Conservation (phyloP, 1,140 invertebrate species). For the Aporrectodea caliginosa region DNA sequence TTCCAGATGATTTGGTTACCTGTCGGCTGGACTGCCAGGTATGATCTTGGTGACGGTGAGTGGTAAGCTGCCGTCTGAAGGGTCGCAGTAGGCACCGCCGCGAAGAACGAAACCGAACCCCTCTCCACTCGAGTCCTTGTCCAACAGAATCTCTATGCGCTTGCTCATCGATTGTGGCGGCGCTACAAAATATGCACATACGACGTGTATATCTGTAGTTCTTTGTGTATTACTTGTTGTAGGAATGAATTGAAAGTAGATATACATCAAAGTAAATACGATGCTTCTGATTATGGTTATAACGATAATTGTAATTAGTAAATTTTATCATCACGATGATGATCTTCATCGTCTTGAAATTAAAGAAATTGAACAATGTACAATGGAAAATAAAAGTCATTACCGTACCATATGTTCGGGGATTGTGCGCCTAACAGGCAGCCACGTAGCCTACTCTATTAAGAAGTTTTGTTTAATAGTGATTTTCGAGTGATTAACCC, state of each 20-base stretch:
- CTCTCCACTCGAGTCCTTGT: constrained; percentile 67
- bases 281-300: not conserved
- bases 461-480: too few species aligned
- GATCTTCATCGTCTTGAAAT: not conserved
- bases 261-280: not conserved
- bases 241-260: not conserved
- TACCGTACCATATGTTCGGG: too few species aligned
- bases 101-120: constrained; percentile 83
- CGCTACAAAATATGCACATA: not conserved
- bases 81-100: constrained; percentile 60
- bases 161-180: constrained; percentile 39
- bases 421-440: too few species aligned
- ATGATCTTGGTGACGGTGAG: constrained; percentile 83
- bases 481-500: too few species aligned
- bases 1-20: too few species aligned
- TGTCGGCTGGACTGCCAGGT: constrained; percentile 81
- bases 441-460: too few species aligned
- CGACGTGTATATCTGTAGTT: too few species aligned
- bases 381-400: too few species aligned
- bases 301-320: not conserved
- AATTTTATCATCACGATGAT: not conserved
- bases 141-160: constrained; percentile 52
- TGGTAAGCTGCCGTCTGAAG: constrained; percentile 64
- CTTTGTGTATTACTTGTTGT: too few species aligned
- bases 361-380: too few species aligned